phyloP scores from a whole-genome alignment of 2,113 vertebrate genomes.

The Dendropsophus ebraccatus region DNA sequence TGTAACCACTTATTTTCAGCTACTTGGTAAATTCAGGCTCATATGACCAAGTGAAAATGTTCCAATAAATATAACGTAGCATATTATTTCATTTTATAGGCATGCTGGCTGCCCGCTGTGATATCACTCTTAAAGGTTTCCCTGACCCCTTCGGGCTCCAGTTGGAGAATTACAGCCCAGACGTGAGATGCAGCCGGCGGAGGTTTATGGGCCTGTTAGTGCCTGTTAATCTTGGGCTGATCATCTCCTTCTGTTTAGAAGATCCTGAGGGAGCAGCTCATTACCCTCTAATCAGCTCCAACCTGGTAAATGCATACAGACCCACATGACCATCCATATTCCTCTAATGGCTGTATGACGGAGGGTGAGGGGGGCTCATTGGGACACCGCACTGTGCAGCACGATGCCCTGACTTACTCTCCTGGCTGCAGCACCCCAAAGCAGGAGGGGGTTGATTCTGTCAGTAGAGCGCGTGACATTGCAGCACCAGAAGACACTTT shows the following conservation, averaged over 20 bases:
- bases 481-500: conserved; percentile 59
- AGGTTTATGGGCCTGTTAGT: conserved; percentile 46
- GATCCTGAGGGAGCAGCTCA: conserved; percentile 46
- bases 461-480: background rate
- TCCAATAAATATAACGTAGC: conserved; percentile 2
- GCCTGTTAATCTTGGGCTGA: conserved; percentile 53
- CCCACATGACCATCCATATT: background rate
- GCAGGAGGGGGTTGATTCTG: conserved; percentile 29
- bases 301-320: conserved; percentile 13
- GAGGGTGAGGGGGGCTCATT: conserved; percentile 20
- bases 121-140: background rate
- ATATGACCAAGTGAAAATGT: background rate
- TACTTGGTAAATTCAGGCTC: background rate
- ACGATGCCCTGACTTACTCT: background rate
- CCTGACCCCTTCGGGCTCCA: conserved; percentile 1
- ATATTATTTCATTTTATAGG: background rate
- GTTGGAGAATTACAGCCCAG: conserved; percentile 14
- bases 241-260: conserved; percentile 40
- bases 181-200: background rate
- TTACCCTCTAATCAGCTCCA: conserved; percentile 45
- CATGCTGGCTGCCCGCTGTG: background rate
- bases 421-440: background rate
- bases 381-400: background rate
- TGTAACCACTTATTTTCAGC: background rate
- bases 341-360: background rate